A percentile compares a stretch with the other conserved stretches of the same genome.
Evolutionary conservation across 2,113 vertebrate genomes (phyloP).

Genomic region (Etheostoma spectabile): DNA sequence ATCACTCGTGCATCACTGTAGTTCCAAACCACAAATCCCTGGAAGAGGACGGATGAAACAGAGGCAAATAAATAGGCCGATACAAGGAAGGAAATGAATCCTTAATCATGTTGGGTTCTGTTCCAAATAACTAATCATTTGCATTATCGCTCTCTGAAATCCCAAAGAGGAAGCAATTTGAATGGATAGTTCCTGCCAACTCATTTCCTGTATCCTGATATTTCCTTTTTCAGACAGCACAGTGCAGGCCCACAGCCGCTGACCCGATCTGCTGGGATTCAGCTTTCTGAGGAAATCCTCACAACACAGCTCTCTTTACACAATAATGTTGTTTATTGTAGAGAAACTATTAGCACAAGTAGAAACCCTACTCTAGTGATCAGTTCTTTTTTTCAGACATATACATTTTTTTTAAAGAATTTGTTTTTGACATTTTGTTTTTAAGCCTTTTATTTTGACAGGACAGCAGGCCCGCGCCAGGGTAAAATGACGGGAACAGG

Average conservation of each 20-base stretch:
- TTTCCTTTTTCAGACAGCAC: constrained; percentile 74
- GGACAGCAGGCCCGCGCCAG: too few species aligned
- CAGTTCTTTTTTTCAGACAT: neutral
- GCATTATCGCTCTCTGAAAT: constrained; percentile 79
- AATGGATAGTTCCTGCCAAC: constrained; percentile 83
- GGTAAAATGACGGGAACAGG: too few species aligned
- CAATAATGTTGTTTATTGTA: too few species aligned
- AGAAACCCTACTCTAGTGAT: neutral
- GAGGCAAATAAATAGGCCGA: constrained; percentile 65
- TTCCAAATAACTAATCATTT: constrained; percentile 81
- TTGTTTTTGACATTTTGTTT: too few species aligned
- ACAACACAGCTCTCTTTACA: constrained; percentile 1
- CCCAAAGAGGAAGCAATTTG: constrained; percentile 83
- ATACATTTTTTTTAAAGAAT: neutral
- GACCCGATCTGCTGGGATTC: constrained; percentile 55
- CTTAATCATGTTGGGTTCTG: constrained; percentile 70
- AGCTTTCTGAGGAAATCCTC: constrained; percentile 20
- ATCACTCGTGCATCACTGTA: constrained; percentile 55
- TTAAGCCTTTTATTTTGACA: too few species aligned
- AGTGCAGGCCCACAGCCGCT: constrained; percentile 32
- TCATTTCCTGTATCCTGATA: constrained; percentile 85
- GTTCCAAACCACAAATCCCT: constrained; percentile 63
- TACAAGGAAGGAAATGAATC: constrained; percentile 78
- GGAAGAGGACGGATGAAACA: constrained; percentile 55
- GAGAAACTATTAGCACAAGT: neutral